phyloP scores from a whole-genome alignment of 2,888 invertebrate species.

The Nomada fabriciana region DNA sequence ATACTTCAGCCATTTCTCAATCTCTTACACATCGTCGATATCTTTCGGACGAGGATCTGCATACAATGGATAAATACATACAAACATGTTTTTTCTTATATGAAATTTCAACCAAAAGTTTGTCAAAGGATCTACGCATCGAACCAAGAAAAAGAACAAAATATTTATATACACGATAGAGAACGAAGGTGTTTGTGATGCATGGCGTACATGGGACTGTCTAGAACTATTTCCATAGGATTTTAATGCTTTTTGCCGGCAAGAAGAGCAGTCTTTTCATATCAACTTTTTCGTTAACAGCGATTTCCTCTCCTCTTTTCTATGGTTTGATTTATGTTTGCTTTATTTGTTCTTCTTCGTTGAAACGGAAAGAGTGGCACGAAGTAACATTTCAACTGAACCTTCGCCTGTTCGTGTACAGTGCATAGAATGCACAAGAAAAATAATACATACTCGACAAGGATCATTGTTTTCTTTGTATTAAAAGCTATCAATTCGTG shows the following conservation, averaged over 20 bases:
- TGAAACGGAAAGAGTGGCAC: neutral
- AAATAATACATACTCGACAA: conserved; percentile 66
- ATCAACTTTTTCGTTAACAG: conserved; percentile 25
- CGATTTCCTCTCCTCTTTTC: conserved; percentile 16
- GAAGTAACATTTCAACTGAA: conserved; percentile 38
- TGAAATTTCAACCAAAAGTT: conserved; percentile 14
- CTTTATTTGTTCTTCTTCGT: conserved; percentile 22
- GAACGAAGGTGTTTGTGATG: conserved; percentile 36
- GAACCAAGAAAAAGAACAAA: conserved; percentile 4
- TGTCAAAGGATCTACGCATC: conserved; percentile 14
- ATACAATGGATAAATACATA: conserved; percentile 50
- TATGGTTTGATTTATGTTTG: conserved; percentile 23
- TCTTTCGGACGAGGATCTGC: conserved; percentile 46
- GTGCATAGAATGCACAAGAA: conserved; percentile 68
- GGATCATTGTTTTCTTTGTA: conserved; percentile 7
- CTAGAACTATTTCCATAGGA: conserved; percentile 48
- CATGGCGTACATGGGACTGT: conserved; percentile 24
- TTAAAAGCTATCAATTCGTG: conserved; percentile 2
- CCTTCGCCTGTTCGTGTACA: conserved; percentile 25
- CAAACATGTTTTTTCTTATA: conserved; percentile 29
- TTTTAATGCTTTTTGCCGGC: conserved; percentile 55
- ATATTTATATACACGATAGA: conserved; percentile 1
- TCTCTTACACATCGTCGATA: conserved; percentile 23
- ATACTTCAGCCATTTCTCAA: conserved; percentile 41
- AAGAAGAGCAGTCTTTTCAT: conserved; percentile 67